A percentile compares a stretch with the other conserved stretches of the same genome.
Conservation (phyloP, 1,140 invertebrate species). For the Galleria mellonella region DNA sequence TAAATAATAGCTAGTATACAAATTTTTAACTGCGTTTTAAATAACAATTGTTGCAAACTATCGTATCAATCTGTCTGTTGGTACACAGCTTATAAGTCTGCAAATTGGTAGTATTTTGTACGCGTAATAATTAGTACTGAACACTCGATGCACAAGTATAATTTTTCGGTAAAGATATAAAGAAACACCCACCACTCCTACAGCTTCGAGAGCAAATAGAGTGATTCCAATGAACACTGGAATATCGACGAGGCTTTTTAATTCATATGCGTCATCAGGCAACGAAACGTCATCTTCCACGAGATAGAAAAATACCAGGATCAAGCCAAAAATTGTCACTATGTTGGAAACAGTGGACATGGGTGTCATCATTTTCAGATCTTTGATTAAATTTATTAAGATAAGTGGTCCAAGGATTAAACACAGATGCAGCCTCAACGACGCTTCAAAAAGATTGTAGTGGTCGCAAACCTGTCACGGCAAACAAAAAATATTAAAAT, state of each 20-base stretch:
- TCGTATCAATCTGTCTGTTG: too few species aligned
- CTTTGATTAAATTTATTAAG: constrained; percentile 81
- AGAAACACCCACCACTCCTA: constrained; percentile 79
- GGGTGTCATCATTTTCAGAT: constrained; percentile 83
- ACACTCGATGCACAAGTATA: too few species aligned
- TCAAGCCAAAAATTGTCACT: constrained; percentile 78
- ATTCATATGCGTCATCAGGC: constrained; percentile 56
- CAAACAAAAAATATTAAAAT: neutral
- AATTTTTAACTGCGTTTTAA: too few species aligned
- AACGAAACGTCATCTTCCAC: constrained; percentile 74
- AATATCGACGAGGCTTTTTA: constrained; percentile 62
- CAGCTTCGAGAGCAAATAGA: constrained; percentile 88
- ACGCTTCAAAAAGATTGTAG: constrained; percentile 20
- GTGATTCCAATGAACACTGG: constrained; percentile 85
- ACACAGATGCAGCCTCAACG: constrained; percentile 77
- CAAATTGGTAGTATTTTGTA: too few species aligned
- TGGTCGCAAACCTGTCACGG: constrained; percentile 37
- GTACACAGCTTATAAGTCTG: too few species aligned
- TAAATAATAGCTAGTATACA: too few species aligned
- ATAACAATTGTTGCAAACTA: too few species aligned
- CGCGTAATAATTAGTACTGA: too few species aligned
- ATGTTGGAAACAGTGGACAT: constrained; percentile 84
- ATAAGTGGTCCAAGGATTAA: constrained; percentile 81
- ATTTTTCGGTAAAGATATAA: too few species aligned
- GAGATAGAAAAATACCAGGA: constrained; percentile 83